These are phyloP conservation scores for Theristicus caerulescens DNA, from an alignment of 2,113 vertebrate species.

Conservation along the genomic window DNA sequence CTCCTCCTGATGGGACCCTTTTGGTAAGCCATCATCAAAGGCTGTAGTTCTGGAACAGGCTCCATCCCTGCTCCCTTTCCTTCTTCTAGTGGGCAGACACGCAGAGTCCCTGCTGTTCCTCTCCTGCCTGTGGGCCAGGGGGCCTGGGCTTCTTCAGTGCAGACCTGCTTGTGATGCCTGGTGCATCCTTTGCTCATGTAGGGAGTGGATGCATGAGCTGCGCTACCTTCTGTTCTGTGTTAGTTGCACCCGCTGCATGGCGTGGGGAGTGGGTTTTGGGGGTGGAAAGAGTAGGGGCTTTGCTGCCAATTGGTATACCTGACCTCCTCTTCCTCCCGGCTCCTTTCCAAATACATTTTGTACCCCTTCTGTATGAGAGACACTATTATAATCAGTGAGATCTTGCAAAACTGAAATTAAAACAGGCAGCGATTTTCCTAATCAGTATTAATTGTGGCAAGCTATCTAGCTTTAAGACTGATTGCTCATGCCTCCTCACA, in stretches of 20 bases:
- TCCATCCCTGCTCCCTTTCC: neutral
- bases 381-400: neutral
- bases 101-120: neutral
- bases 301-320: neutral
- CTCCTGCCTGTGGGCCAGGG: fast-evolving
- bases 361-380: neutral
- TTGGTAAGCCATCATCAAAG: neutral
- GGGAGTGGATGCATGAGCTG: neutral
- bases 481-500: neutral
- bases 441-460: neutral
- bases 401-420: neutral
- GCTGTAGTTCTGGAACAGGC: neutral
- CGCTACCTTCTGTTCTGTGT: neutral
- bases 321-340: neutral
- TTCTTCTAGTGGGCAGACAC: neutral
- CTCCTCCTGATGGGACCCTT: neutral
- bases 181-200: neutral
- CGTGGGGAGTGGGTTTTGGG: neutral
- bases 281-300: neutral
- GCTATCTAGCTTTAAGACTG: neutral
- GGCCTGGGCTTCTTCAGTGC: neutral
- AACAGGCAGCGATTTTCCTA: neutral
- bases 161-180: neutral
- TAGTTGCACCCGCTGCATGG: fast-evolving
- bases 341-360: neutral